Conservation (phyloP, 2,888 invertebrate species). For the Syrphus vitripennis region DNA sequence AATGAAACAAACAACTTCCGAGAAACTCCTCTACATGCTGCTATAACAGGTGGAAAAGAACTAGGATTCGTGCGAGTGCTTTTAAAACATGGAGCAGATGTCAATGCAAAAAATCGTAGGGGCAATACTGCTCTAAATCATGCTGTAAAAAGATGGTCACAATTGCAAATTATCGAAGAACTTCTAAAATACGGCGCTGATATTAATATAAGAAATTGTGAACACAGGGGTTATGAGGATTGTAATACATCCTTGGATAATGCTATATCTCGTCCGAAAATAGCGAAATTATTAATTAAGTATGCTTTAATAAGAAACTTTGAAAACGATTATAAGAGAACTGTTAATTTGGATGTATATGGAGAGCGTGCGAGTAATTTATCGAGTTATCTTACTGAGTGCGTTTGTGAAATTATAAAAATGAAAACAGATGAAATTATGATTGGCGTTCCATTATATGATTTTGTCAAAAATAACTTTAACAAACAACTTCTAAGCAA, state of each 20-base stretch:
- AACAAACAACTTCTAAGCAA: background rate
- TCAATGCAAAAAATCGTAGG: background rate
- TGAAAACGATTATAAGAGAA: background rate
- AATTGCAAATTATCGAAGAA: background rate
- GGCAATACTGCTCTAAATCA: background rate
- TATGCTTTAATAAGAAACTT: background rate
- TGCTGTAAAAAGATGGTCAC: background rate
- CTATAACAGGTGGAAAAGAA: background rate
- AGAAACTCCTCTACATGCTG: background rate
- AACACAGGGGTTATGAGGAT: too few species aligned
- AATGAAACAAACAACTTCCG: background rate
- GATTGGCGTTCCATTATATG: background rate
- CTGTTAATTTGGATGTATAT: background rate
- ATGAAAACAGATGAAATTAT: background rate
- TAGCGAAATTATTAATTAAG: background rate
- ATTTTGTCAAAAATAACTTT: background rate
- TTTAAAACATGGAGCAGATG: background rate
- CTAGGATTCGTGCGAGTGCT: background rate
- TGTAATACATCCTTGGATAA: too few species aligned
- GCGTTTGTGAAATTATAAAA: background rate
- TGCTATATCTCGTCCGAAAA: background rate
- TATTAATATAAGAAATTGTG: background rate
- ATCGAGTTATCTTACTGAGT: background rate
- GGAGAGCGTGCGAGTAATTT: background rate
- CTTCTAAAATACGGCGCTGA: background rate